These are phyloP conservation scores for Syngnathus floridae DNA, from an alignment of 2,113 vertebrate species.

Conservation along the genomic window DNA sequence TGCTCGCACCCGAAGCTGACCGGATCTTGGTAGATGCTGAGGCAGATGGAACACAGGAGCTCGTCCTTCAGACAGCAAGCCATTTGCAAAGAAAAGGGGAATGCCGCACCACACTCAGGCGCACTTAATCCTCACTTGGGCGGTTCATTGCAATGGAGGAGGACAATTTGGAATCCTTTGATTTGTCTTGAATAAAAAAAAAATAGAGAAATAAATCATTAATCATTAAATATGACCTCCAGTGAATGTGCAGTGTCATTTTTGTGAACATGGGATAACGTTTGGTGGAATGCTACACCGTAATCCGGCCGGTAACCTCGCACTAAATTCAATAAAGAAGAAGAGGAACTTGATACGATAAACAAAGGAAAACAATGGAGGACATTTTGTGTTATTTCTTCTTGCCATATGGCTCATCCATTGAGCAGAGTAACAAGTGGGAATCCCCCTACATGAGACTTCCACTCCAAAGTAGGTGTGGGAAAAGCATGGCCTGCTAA, in stretches of 20 bases:
- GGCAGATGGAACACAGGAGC: conserved; percentile 96
- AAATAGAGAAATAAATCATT: conserved; percentile 9
- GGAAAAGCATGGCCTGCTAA: no score
- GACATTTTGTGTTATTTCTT: background rate
- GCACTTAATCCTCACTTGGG: conserved; percentile 29
- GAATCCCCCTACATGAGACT: background rate
- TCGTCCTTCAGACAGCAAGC: conserved; percentile 96
- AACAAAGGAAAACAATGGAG: conserved; percentile 2
- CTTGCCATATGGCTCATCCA: background rate
- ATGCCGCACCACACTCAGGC: conserved; percentile 48
- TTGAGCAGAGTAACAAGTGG: background rate
- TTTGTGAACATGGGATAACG: background rate
- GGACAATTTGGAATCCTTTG: conserved; percentile 4
- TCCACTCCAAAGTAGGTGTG: no score
- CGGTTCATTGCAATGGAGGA: conserved; percentile 18
- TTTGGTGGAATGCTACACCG: background rate
- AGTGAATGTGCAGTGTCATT: background rate
- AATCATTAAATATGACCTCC: conserved; percentile 27
- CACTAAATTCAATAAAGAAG: background rate
- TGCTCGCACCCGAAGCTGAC: conserved; percentile 97
- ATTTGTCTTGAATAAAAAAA: no score
- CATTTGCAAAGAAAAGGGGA: conserved; percentile 69
- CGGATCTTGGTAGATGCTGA: conserved; percentile 97
- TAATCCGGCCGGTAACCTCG: background rate
- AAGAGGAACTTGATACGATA: conserved; percentile 1